These are phyloP conservation scores for Crossaster papposus DNA, from an alignment of 53 echinoderm and acorn worm species.

Conservation along the genomic window DNA sequence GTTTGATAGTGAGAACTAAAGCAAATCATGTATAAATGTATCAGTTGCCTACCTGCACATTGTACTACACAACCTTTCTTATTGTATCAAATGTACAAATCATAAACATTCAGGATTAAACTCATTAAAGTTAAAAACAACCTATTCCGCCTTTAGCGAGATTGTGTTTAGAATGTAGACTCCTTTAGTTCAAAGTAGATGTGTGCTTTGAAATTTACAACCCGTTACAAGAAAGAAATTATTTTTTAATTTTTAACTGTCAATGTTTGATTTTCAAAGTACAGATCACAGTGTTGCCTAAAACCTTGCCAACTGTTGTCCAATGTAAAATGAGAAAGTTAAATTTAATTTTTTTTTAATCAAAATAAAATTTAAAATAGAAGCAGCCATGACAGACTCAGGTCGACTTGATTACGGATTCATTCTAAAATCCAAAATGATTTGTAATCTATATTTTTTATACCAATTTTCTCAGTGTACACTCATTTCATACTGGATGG, in stretches of 20 bases:
- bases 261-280: constrained; percentile 34
- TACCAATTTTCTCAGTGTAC: constrained; percentile 23
- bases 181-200: background rate
- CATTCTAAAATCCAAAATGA: constrained; percentile 17
- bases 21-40: constrained; percentile 19
- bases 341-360: constrained; percentile 37
- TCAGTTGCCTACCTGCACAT: constrained; percentile 16
- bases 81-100: constrained; percentile 22
- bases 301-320: constrained; percentile 52
- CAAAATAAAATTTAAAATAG: constrained; percentile 15
- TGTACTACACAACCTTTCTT: background rate
- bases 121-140: background rate
- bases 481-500: constrained; percentile 1
- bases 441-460: constrained; percentile 50
- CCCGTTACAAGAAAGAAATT: background rate
- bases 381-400: constrained; percentile 44
- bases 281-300: constrained; percentile 44
- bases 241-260: constrained; percentile 9
- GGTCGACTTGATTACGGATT: constrained; percentile 15
- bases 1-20: background rate
- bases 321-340: constrained; percentile 24
- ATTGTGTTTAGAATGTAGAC: constrained; percentile 5
- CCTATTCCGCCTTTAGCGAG: background rate
- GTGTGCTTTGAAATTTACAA: constrained; percentile 50
- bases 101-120: background rate